Percentiles rank a stretch among this genome's conserved stretches.
phyloP scores from a whole-genome alignment of 1,140 invertebrate species.

The Pseudomyrmex sp. region DNA sequence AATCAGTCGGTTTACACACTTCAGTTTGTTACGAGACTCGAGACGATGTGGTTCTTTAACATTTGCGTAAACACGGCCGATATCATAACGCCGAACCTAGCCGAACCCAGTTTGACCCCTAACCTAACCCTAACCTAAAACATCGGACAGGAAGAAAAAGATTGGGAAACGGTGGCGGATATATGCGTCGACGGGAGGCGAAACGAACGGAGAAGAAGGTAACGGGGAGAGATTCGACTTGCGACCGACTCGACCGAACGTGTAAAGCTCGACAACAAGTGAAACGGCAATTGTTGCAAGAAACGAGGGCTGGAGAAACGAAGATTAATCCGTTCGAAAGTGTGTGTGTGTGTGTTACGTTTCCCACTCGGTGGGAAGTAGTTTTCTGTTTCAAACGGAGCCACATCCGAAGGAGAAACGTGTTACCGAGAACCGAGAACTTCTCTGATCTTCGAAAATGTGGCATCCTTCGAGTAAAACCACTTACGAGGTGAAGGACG shows the following conservation, averaged over 20 bases:
- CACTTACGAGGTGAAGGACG: conserved; percentile 61
- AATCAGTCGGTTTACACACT: too few species aligned
- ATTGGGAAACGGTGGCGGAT: not conserved
- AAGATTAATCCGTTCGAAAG: too few species aligned
- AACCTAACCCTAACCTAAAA: too few species aligned
- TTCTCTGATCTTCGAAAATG: conserved; percentile 66
- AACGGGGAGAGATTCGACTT: not conserved
- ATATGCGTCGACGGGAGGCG: conserved; percentile 18
- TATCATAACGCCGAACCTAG: not conserved
- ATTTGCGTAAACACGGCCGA: conserved; percentile 13
- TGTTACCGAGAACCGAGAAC: too few species aligned
- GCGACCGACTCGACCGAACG: not conserved
- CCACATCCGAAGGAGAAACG: not conserved
- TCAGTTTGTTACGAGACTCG: conserved; percentile 64
- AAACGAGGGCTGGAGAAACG: too few species aligned
- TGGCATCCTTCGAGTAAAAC: conserved; percentile 62
- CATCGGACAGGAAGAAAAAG: not conserved
- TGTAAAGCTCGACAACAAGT: too few species aligned
- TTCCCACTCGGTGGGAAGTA: too few species aligned
- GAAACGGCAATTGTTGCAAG: too few species aligned
- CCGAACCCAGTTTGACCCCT: too few species aligned
- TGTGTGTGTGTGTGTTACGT: too few species aligned
- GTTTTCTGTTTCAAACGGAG: not conserved
- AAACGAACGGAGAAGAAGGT: conserved; percentile 45
- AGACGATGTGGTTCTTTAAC: not conserved